Percentiles rank a stretch among this genome's conserved stretches.
These are phyloP conservation scores for Agriopis marginaria DNA, from an alignment of 2,888 invertebrate genomes.

Conservation along the genomic window DNA sequence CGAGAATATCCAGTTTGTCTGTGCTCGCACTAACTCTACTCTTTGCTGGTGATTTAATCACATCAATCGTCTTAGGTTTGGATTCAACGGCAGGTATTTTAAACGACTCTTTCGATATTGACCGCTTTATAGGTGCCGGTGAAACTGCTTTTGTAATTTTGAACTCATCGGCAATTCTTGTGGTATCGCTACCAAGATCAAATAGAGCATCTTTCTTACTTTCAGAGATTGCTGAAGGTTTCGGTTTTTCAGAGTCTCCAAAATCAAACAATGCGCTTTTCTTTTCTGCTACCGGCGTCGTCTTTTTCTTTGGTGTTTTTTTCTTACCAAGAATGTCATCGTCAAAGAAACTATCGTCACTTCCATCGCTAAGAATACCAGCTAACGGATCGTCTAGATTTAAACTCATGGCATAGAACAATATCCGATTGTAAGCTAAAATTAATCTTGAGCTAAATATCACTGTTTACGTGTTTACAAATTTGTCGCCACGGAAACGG, in stretches of 20 bases:
- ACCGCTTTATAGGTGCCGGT: slow-evolving; percentile 60
- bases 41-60: slow-evolving; percentile 66
- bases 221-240: slow-evolving; percentile 47
- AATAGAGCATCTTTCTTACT: slow-evolving; percentile 59
- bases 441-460: slow-evolving; percentile 1
- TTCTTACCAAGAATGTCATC: slow-evolving; percentile 84
- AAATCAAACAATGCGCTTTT: slow-evolving; percentile 77
- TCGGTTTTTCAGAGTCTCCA: slow-evolving; percentile 56
- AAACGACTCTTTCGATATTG: slow-evolving; percentile 68
- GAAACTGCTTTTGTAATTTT: slow-evolving; percentile 55
- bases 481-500: slow-evolving; percentile 71
- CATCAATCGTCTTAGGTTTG: slow-evolving; percentile 54
- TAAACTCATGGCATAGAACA: slow-evolving; percentile 75
- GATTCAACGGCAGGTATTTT: slow-evolving; percentile 55
- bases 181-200: slow-evolving; percentile 57
- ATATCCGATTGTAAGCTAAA: neutral
- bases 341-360: slow-evolving; percentile 91
- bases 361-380: slow-evolving; percentile 89
- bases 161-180: slow-evolving; percentile 43
- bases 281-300: slow-evolving; percentile 64
- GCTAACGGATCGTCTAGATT: slow-evolving; percentile 88
- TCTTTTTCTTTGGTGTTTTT: slow-evolving; percentile 69
- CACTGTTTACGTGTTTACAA: slow-evolving; percentile 71
- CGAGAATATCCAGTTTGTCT: slow-evolving; percentile 69
- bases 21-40: slow-evolving; percentile 60